Evolutionary conservation across 2,113 vertebrate genomes (phyloP), one percentile per base, ranked within the genome.

Genomic region (Craseonycteris thonglongyai): DNA sequence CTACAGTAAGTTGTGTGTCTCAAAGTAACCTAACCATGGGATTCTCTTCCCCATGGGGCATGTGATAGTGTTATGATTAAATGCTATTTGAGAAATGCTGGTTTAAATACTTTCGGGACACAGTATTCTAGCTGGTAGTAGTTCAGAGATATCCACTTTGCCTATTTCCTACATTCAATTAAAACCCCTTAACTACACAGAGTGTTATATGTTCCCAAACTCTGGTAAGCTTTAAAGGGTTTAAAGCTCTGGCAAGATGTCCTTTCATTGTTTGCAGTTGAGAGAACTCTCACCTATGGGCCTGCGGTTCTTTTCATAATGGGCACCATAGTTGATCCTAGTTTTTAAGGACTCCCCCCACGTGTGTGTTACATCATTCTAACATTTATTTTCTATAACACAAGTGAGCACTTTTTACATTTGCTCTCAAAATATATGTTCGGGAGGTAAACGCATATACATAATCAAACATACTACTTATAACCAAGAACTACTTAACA

Each of bases 81-180:
- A 81, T 14, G 86, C 42, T 82, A 45, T 42, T 74, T 88, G 16
- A 94, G 80, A 93, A 88, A 71, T 42, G 30, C 14, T 61, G 7
- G 24, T 72, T 85, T 85, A 89, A 86, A 68, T 15, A 74, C 61
- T 92, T 66, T 51, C 14, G 91, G 66, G 95, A 38, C 42, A 95
- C 45, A 59, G 74, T 56, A 15, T 21, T 82, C 96, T 83, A 47
- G 22, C 35, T 87, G 78, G 40, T 51, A 96, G 94, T 19, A 63
- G 51, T 14, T 10, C 28, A 65, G 28, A 92, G 72, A 88, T 79
- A 86, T 14, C 38, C 15, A 68, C 11, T 30, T 47, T 26, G 16
- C 35, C 21, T 0, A 54, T 75, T 91, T 88, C 63, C 35, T 85
- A 61, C 10, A 68, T 74, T 45, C 35, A 18, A 24, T 74, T 51